These are phyloP conservation scores for Hypsopygia costalis DNA, from an alignment of 2,888 invertebrate genomes.

Conservation along the genomic window DNA sequence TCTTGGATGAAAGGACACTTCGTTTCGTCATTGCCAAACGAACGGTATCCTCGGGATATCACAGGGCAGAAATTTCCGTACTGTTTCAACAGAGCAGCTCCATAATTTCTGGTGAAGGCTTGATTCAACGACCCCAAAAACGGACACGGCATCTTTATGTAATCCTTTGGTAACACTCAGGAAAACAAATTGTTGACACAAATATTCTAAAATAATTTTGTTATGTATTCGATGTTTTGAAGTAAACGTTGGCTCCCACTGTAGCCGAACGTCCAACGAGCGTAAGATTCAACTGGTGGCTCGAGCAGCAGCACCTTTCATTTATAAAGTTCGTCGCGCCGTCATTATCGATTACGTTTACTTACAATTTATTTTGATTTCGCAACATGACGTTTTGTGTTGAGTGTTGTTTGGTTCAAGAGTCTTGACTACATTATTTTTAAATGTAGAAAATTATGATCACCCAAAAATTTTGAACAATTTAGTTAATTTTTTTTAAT, in stretches of 20 bases:
- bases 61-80: slow-evolving; percentile 92
- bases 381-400: slow-evolving; percentile 25
- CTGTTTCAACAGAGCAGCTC: slow-evolving; percentile 86
- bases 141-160: slow-evolving; percentile 91
- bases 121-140: slow-evolving; percentile 90
- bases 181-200: slow-evolving; percentile 42
- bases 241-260: slow-evolving; percentile 74
- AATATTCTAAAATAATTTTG: slow-evolving; percentile 28
- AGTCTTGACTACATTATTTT: background rate
- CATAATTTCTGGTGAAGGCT: slow-evolving; percentile 91
- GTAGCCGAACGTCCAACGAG: slow-evolving; percentile 70
- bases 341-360: slow-evolving; percentile 70
- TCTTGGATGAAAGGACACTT: slow-evolving; percentile 73
- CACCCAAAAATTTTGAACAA: too few relatives aligned
- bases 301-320: slow-evolving; percentile 56
- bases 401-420: slow-evolving; percentile 28
- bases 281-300: slow-evolving; percentile 58
- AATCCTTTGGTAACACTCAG: slow-evolving; percentile 34
- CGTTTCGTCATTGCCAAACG: slow-evolving; percentile 62
- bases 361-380: slow-evolving; percentile 52
- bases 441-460: too few relatives aligned
- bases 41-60: slow-evolving; percentile 79
- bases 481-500: too few relatives aligned
- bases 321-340: slow-evolving; percentile 76
- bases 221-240: slow-evolving; percentile 28